These are phyloP conservation scores for Pangasius djambal DNA, from an alignment of 2,797 vertebrate species.

Conservation along the genomic window DNA sequence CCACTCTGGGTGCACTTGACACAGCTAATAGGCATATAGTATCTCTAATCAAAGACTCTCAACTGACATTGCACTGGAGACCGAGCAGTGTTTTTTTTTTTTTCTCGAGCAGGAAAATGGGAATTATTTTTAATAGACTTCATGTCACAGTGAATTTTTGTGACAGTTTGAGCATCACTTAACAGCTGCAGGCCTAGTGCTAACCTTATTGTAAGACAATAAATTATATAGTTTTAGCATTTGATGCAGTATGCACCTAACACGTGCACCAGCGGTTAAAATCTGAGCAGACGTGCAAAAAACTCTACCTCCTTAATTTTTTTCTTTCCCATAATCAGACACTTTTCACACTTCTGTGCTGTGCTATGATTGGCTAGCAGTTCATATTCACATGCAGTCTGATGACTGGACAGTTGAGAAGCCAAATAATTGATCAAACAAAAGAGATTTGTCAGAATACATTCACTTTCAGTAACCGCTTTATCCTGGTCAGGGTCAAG, in stretches of 20 bases:
- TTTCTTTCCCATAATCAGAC: too few species aligned
- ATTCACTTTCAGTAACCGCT: background rate
- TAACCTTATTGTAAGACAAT: background rate
- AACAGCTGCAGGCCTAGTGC: background rate
- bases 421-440: too few species aligned
- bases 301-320: too few species aligned
- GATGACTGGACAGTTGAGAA: too few species aligned
- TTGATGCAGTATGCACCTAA: background rate
- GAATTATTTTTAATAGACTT: background rate
- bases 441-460: background rate
- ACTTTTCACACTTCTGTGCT: background rate
- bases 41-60: slow-evolving; percentile 36
- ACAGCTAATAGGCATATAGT: slow-evolving; percentile 34
- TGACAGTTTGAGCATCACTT: background rate
- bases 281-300: background rate
- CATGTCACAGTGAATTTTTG: background rate
- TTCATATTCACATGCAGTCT: background rate
- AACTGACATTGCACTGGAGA: slow-evolving; percentile 1
- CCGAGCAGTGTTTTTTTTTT: background rate
- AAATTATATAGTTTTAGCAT: background rate
- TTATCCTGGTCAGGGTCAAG: background rate
- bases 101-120: background rate
- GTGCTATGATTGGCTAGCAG: background rate
- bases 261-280: background rate
- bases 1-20: slow-evolving; percentile 15